Evolutionary conservation across 2,113 vertebrate species (phyloP), one percentile per base, ranked within the genome.

Genomic region (Sigmodon hispidus): DNA sequence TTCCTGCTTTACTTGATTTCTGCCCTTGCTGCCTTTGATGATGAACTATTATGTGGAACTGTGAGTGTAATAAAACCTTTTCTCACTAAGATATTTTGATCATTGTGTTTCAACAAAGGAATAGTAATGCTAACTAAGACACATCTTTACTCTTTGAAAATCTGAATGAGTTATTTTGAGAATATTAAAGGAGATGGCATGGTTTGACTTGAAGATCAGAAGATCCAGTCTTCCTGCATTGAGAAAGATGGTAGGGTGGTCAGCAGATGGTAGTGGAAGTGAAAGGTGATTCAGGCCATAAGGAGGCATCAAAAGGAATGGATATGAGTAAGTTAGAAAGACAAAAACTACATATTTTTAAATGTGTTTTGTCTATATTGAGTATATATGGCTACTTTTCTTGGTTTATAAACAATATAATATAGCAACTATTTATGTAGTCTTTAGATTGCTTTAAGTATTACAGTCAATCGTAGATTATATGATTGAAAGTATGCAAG

Each of bases 321-420:
- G 4, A 3, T 11, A 2, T 40, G 10, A 73, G 1, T 2, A 10
- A 61, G 1, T 0, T 4, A 2, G 24, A 55, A 91, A 89, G 43
- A 55, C 12, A 22, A 36, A 67, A 50, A 77, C 19, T 57, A n/a
- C 31, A 67, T 61, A 61, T 43, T 61, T 43, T 26, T 43, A 61
- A 29, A 83, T 61, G 13, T 43, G 3, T 61, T 72, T 4, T 52
- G 4, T 34, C 43, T 13, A 4, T 73, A 63, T 13, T 48, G 36
- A 89, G 70, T 34, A 61, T 16, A 0, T 10, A 7, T 5, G 40
- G 45, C 40, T 61, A n/a, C 65, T 40, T 55, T 16, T 55, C 29
- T 84, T 84, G 8, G 45, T 36, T 17, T 21, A 48, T 65, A 76
- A 75, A 34, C 59, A 63, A 75, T 55, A 61, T 69, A 52, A 81